Conservation (phyloP, 1,140 invertebrate species). For the Aradophagus sp. region DNA sequence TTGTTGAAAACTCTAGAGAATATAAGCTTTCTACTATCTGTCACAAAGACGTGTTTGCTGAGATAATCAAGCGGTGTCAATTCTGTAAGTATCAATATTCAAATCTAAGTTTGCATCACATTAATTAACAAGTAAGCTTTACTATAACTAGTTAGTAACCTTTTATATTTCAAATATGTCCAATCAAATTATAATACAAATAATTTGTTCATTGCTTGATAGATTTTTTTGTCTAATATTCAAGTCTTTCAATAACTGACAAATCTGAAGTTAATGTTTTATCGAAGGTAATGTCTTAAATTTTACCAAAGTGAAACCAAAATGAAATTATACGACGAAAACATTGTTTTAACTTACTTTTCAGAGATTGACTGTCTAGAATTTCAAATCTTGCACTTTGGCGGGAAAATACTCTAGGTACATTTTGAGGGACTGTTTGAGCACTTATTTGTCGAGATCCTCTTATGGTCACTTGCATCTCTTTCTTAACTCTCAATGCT, state of each 20-base stretch:
- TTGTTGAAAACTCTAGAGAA: slow-evolving; percentile 77
- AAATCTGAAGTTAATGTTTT: too few relatives aligned
- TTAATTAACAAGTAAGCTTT: too few relatives aligned
- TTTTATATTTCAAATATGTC: too few relatives aligned
- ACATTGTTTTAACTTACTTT: slow-evolving; percentile 66
- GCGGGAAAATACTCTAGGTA: slow-evolving; percentile 79
- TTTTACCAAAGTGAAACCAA: too few relatives aligned
- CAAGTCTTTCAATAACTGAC: too few relatives aligned
- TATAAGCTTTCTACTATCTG: slow-evolving; percentile 78
- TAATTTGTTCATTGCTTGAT: too few relatives aligned
- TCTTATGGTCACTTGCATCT: slow-evolving; percentile 52
- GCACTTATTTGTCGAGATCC: slow-evolving; percentile 61
- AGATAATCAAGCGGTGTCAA: slow-evolving; percentile 80
- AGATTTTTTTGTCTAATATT: too few relatives aligned
- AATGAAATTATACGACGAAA: too few relatives aligned
- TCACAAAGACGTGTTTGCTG: slow-evolving; percentile 77
- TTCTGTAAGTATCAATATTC: slow-evolving; percentile 60
- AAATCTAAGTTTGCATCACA: too few relatives aligned
- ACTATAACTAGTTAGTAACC: too few relatives aligned
- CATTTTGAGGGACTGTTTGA: slow-evolving; percentile 74
- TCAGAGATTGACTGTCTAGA: slow-evolving; percentile 77
- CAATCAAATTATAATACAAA: too few relatives aligned
- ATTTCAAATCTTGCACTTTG: slow-evolving; percentile 80
- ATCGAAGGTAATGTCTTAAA: too few relatives aligned
- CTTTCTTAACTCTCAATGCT: slow-evolving; percentile 74